These are phyloP conservation scores for Crypturellus tataupa DNA, from an alignment of 2,797 vertebrate species.

Conservation along the genomic window DNA sequence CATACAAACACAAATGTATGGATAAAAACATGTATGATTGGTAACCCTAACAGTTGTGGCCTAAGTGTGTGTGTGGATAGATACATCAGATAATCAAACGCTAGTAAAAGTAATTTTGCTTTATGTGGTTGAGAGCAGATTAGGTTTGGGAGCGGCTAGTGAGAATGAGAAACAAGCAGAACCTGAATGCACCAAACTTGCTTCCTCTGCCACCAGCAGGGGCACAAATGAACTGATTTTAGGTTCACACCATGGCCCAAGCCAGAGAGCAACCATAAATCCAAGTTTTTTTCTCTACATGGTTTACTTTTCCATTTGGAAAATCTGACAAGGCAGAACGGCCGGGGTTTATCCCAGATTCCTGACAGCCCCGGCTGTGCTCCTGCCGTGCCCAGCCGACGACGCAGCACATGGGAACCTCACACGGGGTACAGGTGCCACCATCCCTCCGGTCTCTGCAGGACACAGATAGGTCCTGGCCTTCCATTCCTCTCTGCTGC, in stretches of 20 bases:
- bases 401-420: rapidly evolving
- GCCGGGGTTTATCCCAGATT: not conserved
- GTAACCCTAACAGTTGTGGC: not conserved
- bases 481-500: not conserved
- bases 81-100: not conserved
- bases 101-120: not conserved
- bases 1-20: not conserved
- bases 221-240: too few species aligned
- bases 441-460: not conserved
- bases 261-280: not conserved
- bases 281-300: not conserved
- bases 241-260: too few species aligned
- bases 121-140: not conserved
- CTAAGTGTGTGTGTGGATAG: not conserved
- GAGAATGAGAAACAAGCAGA: not conserved
- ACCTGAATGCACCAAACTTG: not conserved
- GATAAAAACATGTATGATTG: not conserved
- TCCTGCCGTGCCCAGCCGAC: rapidly evolving
- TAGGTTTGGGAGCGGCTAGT: not conserved
- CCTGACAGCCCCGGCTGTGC: not conserved
- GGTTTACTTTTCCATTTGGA: not conserved
- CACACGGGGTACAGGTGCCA: rapidly evolving
- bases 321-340: not conserved
- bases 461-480: not conserved
- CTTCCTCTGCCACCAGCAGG: not conserved